Evolutionary conservation across 2,113 vertebrate species (phyloP).

Genomic region (Cyprinodon tularosa): DNA sequence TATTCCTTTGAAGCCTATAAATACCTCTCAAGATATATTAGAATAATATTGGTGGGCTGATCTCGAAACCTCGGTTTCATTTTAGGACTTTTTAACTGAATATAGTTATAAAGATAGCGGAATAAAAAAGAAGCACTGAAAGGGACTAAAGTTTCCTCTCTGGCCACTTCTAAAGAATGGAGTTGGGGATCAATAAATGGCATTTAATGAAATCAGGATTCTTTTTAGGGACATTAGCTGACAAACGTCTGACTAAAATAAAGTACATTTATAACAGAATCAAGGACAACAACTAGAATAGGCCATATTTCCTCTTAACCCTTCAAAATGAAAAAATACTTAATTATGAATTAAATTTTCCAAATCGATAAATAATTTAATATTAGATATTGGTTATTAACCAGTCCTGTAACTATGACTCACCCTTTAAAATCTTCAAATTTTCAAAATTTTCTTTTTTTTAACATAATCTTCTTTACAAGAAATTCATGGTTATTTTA

Average conservation of each 20-base stretch:
- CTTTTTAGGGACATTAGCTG: neutral
- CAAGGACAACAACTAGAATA: neutral
- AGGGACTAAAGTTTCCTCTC: no score
- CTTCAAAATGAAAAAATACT: neutral
- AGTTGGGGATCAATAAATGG: no score
- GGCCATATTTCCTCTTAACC: neutral
- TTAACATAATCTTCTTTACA: neutral
- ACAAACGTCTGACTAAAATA: no score
- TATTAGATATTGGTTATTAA: constrained; percentile 19
- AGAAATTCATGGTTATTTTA: neutral
- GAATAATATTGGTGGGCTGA: no score
- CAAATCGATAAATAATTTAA: constrained; percentile 33
- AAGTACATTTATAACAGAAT: no score
- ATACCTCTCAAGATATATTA: no score
- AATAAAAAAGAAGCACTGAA: no score
- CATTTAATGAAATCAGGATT: neutral
- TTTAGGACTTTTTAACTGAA: no score
- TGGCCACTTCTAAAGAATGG: no score
- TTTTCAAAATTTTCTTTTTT: constrained; percentile 34
- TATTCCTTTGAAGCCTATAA: no score
- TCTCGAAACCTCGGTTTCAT: no score
- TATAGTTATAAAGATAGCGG: no score
- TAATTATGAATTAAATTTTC: constrained; percentile 14
- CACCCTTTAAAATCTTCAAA: constrained; percentile 3
- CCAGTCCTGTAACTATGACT: neutral